A percentile compares a stretch with the other conserved stretches of the same genome.
These are phyloP conservation scores for Salvelinus fontinalis DNA, from an alignment of 2,113 vertebrate species.

Conservation along the genomic window DNA sequence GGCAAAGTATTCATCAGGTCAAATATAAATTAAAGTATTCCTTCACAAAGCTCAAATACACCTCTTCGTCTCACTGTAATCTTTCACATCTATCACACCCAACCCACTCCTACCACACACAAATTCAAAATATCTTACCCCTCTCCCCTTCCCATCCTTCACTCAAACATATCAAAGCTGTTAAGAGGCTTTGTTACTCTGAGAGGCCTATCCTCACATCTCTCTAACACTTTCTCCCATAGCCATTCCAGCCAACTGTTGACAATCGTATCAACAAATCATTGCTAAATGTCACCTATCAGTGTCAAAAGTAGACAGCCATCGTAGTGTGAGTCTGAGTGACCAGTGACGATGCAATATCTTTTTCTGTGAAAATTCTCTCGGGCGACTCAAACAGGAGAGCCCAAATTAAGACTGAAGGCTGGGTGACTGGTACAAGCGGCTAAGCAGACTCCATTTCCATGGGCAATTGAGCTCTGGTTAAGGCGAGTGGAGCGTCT, in stretches of 20 bases:
- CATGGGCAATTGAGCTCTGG: slow-evolving; percentile 20
- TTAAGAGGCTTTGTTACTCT: not conserved
- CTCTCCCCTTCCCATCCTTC: not conserved
- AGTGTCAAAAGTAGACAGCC: not conserved
- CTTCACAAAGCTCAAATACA: not conserved
- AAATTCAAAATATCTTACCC: not conserved
- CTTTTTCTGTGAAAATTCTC: slow-evolving; percentile 4
- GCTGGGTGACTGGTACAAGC: slow-evolving; percentile 7
- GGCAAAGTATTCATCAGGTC: not conserved
- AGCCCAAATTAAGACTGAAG: slow-evolving; percentile 2
- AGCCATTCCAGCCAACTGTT: not conserved
- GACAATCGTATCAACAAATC: slow-evolving; percentile 50
- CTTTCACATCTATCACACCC: not conserved
- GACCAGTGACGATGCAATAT: slow-evolving; percentile 5
- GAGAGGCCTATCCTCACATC: too few species aligned
- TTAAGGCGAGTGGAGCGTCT: slow-evolving; percentile 16
- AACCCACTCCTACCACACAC: not conserved
- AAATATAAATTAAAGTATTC: not conserved
- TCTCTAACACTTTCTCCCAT: too few species aligned
- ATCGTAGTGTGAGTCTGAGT: not conserved
- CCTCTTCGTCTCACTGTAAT: not conserved
- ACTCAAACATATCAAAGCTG: not conserved
- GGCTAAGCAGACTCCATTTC: slow-evolving; percentile 10
- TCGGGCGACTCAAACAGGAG: not conserved
- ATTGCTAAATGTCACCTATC: slow-evolving; percentile 10